Percentiles rank a stretch among this genome's conserved stretches.
Evolutionary conservation across 2,113 vertebrate species (phyloP).

Genomic region (Arizona elegans): DNA sequence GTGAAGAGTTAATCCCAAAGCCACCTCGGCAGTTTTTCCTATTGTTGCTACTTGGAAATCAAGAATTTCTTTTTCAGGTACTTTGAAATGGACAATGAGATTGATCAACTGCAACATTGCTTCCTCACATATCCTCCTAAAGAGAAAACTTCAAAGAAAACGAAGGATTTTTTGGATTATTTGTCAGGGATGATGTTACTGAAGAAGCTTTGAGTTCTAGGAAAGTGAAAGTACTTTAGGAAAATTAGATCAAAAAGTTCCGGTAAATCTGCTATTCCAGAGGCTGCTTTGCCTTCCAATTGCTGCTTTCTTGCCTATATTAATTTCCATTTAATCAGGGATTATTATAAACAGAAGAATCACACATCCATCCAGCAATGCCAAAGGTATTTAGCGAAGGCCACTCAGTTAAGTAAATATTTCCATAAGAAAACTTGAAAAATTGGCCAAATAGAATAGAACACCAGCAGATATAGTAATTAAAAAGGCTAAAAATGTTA

Average conservation of each 20-base stretch:
- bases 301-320: background rate
- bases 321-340: background rate
- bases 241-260: background rate
- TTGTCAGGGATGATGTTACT: background rate
- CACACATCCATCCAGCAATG: background rate
- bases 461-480: background rate
- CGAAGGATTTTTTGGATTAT: background rate
- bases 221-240: background rate
- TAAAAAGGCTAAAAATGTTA: background rate
- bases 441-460: background rate
- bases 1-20: background rate
- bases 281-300: background rate
- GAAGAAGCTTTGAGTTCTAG: background rate
- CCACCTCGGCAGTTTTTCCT: background rate
- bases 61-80: background rate
- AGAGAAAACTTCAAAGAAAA: background rate
- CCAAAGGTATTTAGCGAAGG: background rate
- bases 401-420: background rate
- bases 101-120: background rate
- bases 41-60: background rate
- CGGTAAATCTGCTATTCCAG: background rate
- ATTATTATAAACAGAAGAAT: background rate
- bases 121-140: background rate
- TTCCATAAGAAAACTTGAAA: background rate
- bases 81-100: background rate